Base-by-base conservation (phyloP, 2,797 vertebrate genomes). In the Diplodus sargus region DNA sequence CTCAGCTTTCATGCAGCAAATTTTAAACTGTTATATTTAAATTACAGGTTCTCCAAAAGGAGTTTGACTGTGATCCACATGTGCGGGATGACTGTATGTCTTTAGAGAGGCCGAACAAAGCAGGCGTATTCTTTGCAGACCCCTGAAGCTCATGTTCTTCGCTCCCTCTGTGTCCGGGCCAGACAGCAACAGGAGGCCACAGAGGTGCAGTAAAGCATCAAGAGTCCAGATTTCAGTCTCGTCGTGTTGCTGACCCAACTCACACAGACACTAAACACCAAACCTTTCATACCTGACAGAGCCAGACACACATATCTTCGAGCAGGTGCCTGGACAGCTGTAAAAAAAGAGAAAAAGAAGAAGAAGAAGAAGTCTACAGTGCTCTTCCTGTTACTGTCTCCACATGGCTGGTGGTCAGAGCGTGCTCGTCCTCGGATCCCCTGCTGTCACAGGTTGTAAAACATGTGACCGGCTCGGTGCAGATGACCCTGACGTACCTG, bases 401-500 rank as follows among this genome's bases (percentile, higher is more conserved):
- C 51, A 71, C 80, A 15, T n/a, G 52, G 64, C 69, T 18, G 79
- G 75, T 59, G 81, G 76, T 85, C 71, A 4, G 7, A 73, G 25
- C 34, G 25, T 59, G 74, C 66, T 82, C 76, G 0, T 57, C 65
- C 58, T 30, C 51, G 42, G 72, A 79, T 61, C 86, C 67, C 87
- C 89, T 56, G 83, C 78, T 79, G 85, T 84, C 70, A 28, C 67
- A 25, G 51, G 74, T 54, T 82, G 85, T 91, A 89, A 93, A 91
- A 85, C 82, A 81, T 25, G 60, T 89, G 83, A 90, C 89, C 90
- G 87, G 28, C 54, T 78, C 64, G 48, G 28, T 83, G 17, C 17
- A 56, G 10, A 30, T 62, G 83, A 85, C 80, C 83, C 70, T 2
- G 42, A 18, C 25, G 62, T 64, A 86, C 52, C 79, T 78, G 76